Evolutionary conservation across 2,797 vertebrate species (phyloP), one percentile per base, ranked within the genome.

Genomic region (Hyperoplus lanceolatus): DNA sequence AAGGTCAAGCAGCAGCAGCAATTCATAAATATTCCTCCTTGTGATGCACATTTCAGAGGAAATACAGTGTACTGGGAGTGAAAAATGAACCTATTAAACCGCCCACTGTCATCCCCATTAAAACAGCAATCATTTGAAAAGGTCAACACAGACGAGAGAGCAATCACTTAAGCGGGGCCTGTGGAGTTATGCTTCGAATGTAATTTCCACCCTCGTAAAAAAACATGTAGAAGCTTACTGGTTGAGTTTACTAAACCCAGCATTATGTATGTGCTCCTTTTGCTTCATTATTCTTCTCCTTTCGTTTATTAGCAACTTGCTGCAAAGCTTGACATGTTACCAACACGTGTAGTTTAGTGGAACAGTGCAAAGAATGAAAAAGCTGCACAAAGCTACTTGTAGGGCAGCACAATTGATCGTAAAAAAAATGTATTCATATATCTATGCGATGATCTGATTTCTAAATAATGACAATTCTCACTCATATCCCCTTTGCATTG

Each of bases 131-230:
- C 1, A 57, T 4, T 42, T 51, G 4, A 57, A 67, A 55, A 70
- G 38, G 64, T 73, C 72, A 21, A 11, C 21, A 13, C 55, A 66
- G 50, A 50, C 5, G 46, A 78, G 16, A 38, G 45, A 41, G 64
- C 14, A 46, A 67, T 18, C 21, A 7, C 61, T 45, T 49, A 29
- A 15, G 51, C 18, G 10, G 36, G 16, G 3, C 18, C 5, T 4
- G 6, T 15, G n/a, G 51, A 21, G 18, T 39, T 54, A 29, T 29
- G n/a, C 3, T 36, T 15, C n/a, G 13, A 43, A 50, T 10, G 49
- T 1, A n/a, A 42, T 63, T 42, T 29, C 29, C 29, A 29, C 16
- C 14, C n/a, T 42, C 12, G 13, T 65, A n/a, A 36, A 41, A 4
- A 49, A 64, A 45, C 11, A 66, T 36, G 42, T 36, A n/a, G 6